Base-by-base conservation (phyloP, 2,113 vertebrate species). In the Varanus komodoensis region DNA sequence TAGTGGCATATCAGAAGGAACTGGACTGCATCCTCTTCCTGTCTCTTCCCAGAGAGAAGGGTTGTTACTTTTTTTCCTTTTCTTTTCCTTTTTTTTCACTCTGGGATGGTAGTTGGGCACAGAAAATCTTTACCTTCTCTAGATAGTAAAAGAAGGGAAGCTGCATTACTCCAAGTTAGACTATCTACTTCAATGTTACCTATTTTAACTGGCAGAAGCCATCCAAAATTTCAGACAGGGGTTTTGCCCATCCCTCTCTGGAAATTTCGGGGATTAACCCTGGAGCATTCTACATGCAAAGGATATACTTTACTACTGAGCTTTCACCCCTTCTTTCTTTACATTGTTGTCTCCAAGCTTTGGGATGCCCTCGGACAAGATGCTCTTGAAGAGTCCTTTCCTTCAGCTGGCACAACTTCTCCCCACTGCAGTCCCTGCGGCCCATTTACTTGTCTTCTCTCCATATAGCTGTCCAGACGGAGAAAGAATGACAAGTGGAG, bases 21-120 rank as follows among this genome's bases (percentile, higher is more conserved):
- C 97, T 96, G 89, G 97, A 93, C 96, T 97, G 95, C 96, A 98
- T 98, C 98, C 98, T 97, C 97, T 98, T 98, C 98, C 98, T 98
- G 97, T 96, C 96, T 96, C 96, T 97, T 97, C 96, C 88, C 86
- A 91, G 93, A 74, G 92, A 96, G 94, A 92, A 95, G 91, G 74
- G n/a, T 93, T 67, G 61, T 50, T 79, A 93, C 73, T 87, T 44
- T 87, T 0, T 73, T 11, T 75, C 0, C 27, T 44, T 83, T 23
- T 17, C 52, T 34, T 50, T 61, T 92, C 92, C 92, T 23, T 25
- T 23, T 25, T 89, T 95, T 93, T 96, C 96, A 94, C 34, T 84
- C 25, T 91, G 78, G 48, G 71, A 88, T 89, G 95, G 38, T 93
- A 95, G 90, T 89, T 94, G 91, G 79, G 91, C 88, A 92, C 93